Conservation (phyloP, 2,888 invertebrate species). For the Hemaris fuciformis region DNA sequence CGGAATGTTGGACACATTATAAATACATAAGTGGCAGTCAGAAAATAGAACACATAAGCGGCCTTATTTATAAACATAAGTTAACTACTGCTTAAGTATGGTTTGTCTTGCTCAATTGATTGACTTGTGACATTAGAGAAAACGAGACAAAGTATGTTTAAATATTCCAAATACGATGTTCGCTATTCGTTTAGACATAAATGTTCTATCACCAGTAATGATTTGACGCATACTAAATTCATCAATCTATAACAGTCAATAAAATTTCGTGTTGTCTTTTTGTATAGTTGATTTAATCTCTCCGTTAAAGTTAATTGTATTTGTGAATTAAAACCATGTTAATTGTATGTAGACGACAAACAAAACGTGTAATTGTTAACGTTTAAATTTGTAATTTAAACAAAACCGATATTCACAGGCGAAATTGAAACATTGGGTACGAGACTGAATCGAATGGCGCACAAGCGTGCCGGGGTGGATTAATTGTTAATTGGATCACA, state of each 20-base stretch:
- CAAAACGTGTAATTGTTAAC: conserved; percentile 54
- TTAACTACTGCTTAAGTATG: no score
- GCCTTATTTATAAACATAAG: no score
- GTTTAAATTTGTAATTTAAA: conserved; percentile 61
- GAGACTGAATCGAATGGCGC: conserved; percentile 62
- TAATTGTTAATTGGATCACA: conserved; percentile 73
- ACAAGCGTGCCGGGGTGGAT: conserved; percentile 56
- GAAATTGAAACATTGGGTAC: conserved; percentile 58
- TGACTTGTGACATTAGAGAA: no score
- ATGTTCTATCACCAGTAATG: no score
- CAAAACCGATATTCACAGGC: conserved; percentile 58
- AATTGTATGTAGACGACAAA: conserved; percentile 41
- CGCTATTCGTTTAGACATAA: no score
- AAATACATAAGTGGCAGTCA: no score
- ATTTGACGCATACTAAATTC: not conserved
- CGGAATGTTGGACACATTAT: no score
- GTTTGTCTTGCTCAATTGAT: no score
- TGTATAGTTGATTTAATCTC: not conserved
- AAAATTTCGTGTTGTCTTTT: not conserved
- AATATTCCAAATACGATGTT: no score
- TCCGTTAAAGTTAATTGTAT: not conserved
- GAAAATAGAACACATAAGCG: no score
- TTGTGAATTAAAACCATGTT: conserved; percentile 27
- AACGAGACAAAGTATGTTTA: no score
- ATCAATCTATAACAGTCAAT: not conserved